Percentiles rank a stretch among this genome's conserved stretches.
phyloP scores from a whole-genome alignment of 2,113 vertebrate species.

The Pelecanus crispus region DNA sequence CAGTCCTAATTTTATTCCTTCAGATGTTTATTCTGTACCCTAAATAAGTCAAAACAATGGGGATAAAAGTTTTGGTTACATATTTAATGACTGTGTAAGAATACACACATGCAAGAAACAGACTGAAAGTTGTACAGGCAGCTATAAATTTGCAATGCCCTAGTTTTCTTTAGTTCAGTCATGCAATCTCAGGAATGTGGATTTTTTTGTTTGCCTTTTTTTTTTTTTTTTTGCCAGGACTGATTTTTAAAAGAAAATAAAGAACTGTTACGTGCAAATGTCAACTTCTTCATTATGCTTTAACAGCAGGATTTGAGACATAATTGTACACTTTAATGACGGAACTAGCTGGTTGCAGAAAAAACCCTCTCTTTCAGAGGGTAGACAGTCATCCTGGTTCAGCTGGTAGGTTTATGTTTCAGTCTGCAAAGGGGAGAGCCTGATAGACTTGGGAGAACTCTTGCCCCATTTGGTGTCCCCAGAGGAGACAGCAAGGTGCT shows the following conservation, averaged over 20 bases:
- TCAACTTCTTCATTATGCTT: not conserved
- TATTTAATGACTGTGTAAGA: not conserved
- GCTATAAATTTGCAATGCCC: not conserved
- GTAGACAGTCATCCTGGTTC: not conserved
- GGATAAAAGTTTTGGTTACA: not conserved
- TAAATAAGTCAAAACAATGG: slow-evolving; percentile 20
- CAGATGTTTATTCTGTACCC: slow-evolving; percentile 9
- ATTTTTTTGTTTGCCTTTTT: not conserved
- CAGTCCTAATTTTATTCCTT: slow-evolving; percentile 4
- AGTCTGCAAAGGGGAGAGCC: not conserved
- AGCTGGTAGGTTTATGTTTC: not conserved
- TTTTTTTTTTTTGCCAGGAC: not conserved
- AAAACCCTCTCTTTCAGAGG: not conserved
- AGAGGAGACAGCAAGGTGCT: not conserved
- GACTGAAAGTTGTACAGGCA: not conserved
- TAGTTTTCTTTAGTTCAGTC: not conserved
- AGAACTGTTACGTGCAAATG: accelerated
- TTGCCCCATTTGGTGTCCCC: not conserved
- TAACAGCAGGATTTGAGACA: not conserved
- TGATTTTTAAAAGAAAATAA: not conserved
- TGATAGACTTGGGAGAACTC: not conserved
- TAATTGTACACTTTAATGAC: not conserved
- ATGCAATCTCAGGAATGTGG: not conserved
- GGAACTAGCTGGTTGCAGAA: not conserved
- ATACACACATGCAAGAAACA: not conserved